Conservation (phyloP, 2,113 vertebrate genomes). For the Eulemur macaco region DNA sequence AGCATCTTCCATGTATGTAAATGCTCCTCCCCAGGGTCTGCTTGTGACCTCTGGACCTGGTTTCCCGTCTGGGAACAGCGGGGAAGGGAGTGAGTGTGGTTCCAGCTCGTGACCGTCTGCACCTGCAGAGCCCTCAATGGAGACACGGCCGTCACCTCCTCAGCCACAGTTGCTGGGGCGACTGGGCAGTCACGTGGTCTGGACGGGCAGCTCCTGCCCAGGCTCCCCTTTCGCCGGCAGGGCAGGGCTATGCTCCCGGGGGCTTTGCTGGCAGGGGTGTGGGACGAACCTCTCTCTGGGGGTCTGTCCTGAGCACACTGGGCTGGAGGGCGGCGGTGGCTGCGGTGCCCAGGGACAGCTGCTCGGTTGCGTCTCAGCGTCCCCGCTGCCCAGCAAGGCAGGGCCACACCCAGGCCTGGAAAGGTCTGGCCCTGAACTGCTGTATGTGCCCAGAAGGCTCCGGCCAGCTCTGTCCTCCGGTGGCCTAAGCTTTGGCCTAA, state of each 20-base stretch:
- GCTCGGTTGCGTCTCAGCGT: neutral
- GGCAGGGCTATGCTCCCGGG: fast-evolving
- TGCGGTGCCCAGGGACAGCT: neutral
- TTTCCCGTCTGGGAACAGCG: fast-evolving
- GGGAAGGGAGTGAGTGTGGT: fast-evolving
- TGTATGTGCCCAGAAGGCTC: neutral
- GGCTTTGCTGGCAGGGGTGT: neutral
- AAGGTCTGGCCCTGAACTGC: neutral
- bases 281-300: neutral
- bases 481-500: neutral
- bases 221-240: neutral
- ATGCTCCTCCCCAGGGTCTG: fast-evolving
- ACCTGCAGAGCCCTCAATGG: fast-evolving
- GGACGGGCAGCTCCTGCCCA: fast-evolving
- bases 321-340: neutral
- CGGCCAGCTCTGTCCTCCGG: neutral
- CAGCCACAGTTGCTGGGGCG: too few species aligned
- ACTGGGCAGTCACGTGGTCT: neutral
- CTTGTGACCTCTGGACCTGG: neutral
- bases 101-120: fast-evolving
- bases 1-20: fast-evolving
- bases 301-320: neutral
- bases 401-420: too few species aligned
- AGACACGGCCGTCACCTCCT: neutral
- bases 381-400: neutral